Percentiles rank a stretch among this genome's conserved stretches.
Conservation (phyloP, 2,888 invertebrate genomes). For the Malthinus flaveolus region DNA sequence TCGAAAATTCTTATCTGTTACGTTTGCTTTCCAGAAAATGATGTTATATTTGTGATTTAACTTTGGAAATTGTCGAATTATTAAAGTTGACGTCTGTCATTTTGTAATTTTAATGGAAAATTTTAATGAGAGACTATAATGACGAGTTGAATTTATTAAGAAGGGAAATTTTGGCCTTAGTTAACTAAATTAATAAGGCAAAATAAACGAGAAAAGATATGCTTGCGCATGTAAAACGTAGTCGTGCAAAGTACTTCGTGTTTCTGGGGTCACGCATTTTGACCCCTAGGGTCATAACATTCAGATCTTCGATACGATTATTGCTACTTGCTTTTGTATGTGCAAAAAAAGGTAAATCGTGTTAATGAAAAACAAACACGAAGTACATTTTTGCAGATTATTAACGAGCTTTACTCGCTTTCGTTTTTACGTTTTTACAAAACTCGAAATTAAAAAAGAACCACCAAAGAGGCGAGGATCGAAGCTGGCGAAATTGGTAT, state of each 20-base stretch:
- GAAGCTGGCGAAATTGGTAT: no score
- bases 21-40: neutral
- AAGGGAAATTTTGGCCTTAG: neutral
- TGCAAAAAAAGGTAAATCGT: slow-evolving; percentile 5
- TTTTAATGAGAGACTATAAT: slow-evolving; percentile 2
- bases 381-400: slow-evolving; percentile 7
- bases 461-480: no score
- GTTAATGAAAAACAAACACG: slow-evolving; percentile 8
- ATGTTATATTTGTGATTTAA: slow-evolving; percentile 3
- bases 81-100: neutral
- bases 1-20: slow-evolving; percentile 20
- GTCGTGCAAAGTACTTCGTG: slow-evolving; percentile 35
- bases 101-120: slow-evolving; percentile 3
- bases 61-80: neutral
- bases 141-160: neutral
- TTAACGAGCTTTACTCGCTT: neutral
- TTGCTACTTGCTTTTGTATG: slow-evolving; percentile 3
- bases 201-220: slow-evolving; percentile 21
- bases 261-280: slow-evolving; percentile 34
- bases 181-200: slow-evolving; percentile 18
- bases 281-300: slow-evolving; percentile 21
- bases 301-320: slow-evolving; percentile 6
- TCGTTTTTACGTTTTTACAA: neutral
- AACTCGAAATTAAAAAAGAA: neutral
- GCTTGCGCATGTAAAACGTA: slow-evolving; percentile 31